Evolutionary conservation across 2,888 invertebrate species (phyloP).

Genomic region (Theodoxus fluviatilis): DNA sequence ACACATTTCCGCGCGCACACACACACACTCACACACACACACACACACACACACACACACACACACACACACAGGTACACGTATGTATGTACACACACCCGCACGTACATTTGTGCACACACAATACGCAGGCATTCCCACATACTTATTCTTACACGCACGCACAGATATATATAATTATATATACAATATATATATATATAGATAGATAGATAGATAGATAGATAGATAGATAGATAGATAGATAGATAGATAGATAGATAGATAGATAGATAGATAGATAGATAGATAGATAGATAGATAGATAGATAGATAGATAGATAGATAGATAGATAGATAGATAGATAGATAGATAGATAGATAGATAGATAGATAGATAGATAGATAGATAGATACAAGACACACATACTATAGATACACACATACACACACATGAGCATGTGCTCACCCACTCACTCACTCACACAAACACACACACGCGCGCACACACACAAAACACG

Average conservation of each 20-base stretch:
- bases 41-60: conserved; percentile 16
- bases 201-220: background rate
- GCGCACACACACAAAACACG: background rate
- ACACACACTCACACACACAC: conserved; percentile 5
- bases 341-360: background rate
- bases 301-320: background rate
- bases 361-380: background rate
- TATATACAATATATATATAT: background rate
- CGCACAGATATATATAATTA: background rate
- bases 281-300: background rate
- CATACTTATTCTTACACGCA: background rate
- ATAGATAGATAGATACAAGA: no score
- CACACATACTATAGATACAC: no score
- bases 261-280: conserved; percentile 11
- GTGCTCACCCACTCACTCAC: background rate
- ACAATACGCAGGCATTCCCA: background rate
- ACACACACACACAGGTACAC: background rate
- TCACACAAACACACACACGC: background rate
- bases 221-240: background rate
- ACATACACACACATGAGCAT: background rate
- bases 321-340: background rate
- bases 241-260: background rate
- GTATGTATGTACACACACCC: background rate
- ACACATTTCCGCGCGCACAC: background rate
- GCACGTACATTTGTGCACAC: background rate